A percentile compares a stretch with the other conserved stretches of the same genome.
These are phyloP conservation scores for Zaprionus bogoriensis DNA, from an alignment of 2,888 invertebrate genomes.

Conservation along the genomic window DNA sequence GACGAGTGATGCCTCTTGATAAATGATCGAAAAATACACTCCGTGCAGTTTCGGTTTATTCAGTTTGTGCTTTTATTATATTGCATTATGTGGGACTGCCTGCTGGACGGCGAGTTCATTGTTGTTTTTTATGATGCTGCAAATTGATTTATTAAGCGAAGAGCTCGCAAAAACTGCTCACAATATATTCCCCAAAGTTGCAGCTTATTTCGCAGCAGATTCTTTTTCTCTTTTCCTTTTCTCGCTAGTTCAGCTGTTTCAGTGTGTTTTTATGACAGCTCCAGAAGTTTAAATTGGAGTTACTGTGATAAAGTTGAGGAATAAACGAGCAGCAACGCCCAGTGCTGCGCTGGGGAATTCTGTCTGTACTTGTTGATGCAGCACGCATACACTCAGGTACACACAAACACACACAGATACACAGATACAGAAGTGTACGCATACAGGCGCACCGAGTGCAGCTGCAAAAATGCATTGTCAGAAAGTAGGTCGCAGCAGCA, in stretches of 20 bases:
- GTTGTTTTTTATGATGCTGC: conserved; percentile 22
- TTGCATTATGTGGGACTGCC: not conserved
- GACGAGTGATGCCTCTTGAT: too few relatives aligned
- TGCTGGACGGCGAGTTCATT: conserved; percentile 11
- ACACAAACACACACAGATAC: not conserved
- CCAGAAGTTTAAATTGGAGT: conserved; percentile 30
- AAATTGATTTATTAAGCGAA: conserved; percentile 44
- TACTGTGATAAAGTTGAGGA: conserved; percentile 33
- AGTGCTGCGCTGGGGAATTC: conserved; percentile 36
- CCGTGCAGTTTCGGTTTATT: too few relatives aligned
- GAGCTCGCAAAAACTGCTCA: conserved; percentile 5
- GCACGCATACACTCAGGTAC: conserved; percentile 25
- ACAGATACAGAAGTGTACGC: not conserved
- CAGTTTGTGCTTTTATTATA: not conserved
- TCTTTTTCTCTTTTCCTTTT: not conserved
- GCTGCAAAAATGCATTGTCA: conserved; percentile 70
- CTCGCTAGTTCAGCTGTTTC: not conserved
- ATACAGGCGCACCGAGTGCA: conserved; percentile 30
- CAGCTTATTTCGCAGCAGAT: conserved; percentile 4
- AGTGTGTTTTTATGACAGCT: conserved; percentile 21
- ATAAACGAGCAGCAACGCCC: conserved; percentile 33
- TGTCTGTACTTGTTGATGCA: conserved; percentile 71
- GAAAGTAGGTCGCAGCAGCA: conserved; percentile 61
- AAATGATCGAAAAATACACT: not conserved
- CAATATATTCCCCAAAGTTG: conserved; percentile 13